phyloP scores from a whole-genome alignment of 2,888 invertebrate genomes.

The Aradus depressus region DNA sequence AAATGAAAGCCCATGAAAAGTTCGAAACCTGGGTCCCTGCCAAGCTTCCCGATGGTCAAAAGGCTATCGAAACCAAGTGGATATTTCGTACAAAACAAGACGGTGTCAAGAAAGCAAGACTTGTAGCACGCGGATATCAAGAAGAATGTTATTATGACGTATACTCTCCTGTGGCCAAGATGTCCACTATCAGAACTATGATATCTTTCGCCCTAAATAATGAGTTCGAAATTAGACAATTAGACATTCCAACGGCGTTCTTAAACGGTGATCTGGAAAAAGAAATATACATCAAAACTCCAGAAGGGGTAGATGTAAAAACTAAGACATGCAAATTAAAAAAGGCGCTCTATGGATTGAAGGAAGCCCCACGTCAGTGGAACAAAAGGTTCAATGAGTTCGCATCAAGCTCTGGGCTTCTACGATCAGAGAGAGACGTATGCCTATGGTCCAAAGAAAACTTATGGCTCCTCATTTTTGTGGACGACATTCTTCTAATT shows the following conservation, averaged over 20 bases:
- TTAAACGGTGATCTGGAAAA: slow-evolving; percentile 17
- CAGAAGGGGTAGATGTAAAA: slow-evolving; percentile 24
- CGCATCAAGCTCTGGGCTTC: no score
- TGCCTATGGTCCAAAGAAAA: no score
- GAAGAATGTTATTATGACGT: slow-evolving; percentile 3
- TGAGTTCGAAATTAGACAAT: slow-evolving; percentile 16
- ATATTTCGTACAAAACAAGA: slow-evolving; percentile 20
- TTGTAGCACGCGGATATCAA: slow-evolving; percentile 20
- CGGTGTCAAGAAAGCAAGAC: slow-evolving; percentile 19
- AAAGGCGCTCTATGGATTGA: slow-evolving; percentile 27
- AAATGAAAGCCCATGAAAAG: slow-evolving; percentile 13
- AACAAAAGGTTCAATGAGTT: slow-evolving; percentile 12
- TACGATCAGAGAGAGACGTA: no score
- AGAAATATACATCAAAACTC: slow-evolving; percentile 22
- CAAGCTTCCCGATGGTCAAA: slow-evolving; percentile 8
- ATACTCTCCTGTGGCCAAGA: slow-evolving; percentile 18
- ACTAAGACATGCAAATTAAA: slow-evolving; percentile 24
- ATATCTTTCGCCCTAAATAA: slow-evolving; percentile 7
- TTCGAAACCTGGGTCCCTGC: slow-evolving; percentile 21
- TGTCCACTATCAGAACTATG: no score
- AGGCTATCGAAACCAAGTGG: slow-evolving; percentile 21
- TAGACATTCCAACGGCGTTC: slow-evolving; percentile 23
- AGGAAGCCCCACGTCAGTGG: slow-evolving; percentile 11
- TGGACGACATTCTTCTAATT: no score
- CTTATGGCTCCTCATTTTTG: no score